Evolutionary conservation across 1,140 invertebrate genomes (phyloP), one percentile per base, ranked within the genome.

Genomic region (Heterodera carotae): DNA sequence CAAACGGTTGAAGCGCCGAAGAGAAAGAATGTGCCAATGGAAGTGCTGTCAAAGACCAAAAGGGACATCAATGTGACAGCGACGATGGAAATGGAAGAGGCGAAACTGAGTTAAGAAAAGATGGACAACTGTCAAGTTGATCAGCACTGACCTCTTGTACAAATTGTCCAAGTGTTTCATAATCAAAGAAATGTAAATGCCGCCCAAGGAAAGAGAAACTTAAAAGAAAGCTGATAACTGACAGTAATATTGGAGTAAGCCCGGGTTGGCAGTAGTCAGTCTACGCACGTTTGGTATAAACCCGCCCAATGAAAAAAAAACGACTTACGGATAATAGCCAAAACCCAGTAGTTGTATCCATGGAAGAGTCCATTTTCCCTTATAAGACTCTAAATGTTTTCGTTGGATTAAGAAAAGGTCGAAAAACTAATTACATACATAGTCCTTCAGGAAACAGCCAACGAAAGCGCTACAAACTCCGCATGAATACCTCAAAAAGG

Each of bases 91-190:
- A 87, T 77, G 12, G 86, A 84, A 48, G 85, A 87, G 4, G 85
- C 85, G 75, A 88, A 88, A 36, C 80, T 74, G 72, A 74, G 48
- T 22, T 8, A 2, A 22, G 25, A 25, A 71, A 71, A 25, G 25
- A 15, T 80, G 10, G n/a, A 5, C 27, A n/a, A 74, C 31, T 12
- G 36, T 39, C 39, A 56, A 22, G 18, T 18, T 22, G 34, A 71
- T 74, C 73, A n/a, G 74, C 27, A 33, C 39, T 15, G 36, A 74
- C 72, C 72, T 78, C 73, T 87, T 87, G 78, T 87, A 82, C 29
- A 87, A 81, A 71, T 87, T 87, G 76, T 87, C 85, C 67, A 87
- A 72, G 75, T 87, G 78, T 59, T 88, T 87, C 86, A 87, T 87
- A 15, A 87, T 83, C 43, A 87, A 75, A 22, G 84, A 87, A 69